These are phyloP conservation scores for Dryadula phaetusa DNA, from an alignment of 2,888 invertebrate genomes.

Conservation along the genomic window DNA sequence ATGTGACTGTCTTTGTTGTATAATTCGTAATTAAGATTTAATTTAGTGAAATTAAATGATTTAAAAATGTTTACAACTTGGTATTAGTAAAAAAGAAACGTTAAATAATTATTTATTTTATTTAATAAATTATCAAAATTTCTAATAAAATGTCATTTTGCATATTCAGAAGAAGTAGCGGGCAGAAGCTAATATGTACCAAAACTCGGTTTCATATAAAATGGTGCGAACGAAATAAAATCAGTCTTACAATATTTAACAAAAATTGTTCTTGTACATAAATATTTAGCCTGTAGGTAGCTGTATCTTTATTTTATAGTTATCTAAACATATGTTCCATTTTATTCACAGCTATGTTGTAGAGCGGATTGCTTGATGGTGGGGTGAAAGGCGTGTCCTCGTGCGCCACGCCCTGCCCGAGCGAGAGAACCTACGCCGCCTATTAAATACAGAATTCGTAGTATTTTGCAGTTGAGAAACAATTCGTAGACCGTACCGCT, in stretches of 20 bases:
- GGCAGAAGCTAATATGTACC: too few species aligned
- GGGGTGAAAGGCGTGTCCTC: conserved; percentile 65
- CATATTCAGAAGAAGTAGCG: too few species aligned
- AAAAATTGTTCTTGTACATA: neutral
- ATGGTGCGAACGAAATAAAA: too few species aligned
- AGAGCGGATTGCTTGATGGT: conserved; percentile 49
- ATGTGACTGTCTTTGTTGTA: neutral
- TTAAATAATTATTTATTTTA: too few species aligned
- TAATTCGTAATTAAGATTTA: too few species aligned
- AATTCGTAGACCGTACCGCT: conserved; percentile 44
- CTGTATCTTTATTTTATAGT: conserved; percentile 26
- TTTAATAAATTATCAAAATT: too few species aligned
- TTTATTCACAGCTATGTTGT: conserved; percentile 47
- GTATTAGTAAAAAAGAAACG: too few species aligned
- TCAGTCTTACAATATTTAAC: neutral
- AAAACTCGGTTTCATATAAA: too few species aligned
- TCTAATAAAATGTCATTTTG: too few species aligned
- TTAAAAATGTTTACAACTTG: too few species aligned
- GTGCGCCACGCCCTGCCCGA: conserved; percentile 73
- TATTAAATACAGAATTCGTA: conserved; percentile 59
- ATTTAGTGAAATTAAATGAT: too few species aligned
- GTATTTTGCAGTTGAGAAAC: conserved; percentile 51
- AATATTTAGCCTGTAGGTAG: conserved; percentile 22
- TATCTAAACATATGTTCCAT: conserved; percentile 38
- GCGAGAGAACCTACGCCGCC: conserved; percentile 73